Evolutionary conservation across 2,888 invertebrate species (phyloP), one percentile per base, ranked within the genome.

Genomic region (Erebia aethiops): DNA sequence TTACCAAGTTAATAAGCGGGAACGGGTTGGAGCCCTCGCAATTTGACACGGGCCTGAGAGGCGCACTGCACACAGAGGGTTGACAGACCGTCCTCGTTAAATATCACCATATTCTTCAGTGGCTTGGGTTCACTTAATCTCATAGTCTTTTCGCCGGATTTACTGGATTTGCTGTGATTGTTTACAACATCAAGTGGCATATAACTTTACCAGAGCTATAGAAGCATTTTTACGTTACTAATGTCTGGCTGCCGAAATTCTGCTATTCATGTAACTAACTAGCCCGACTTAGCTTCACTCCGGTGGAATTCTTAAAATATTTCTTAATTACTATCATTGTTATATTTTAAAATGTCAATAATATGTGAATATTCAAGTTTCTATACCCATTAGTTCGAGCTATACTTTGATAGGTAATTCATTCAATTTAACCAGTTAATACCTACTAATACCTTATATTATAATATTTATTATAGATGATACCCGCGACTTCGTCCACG

Each of bases 1-100:
- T 93, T 91, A 87, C 87, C 91, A 90, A 92, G 92, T 89, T 89
- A 90, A 92, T 91, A 92, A 89, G 84, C 80, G 85, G 80, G 78
- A 81, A 83, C 83, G 87, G 84, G 86, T 83, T 82, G 82, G 74
- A 74, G 77, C 74, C 75, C 75, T 73, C 75, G 75, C 75, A 62
- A 71, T 74, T 76, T 69, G 72, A 73, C 75, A 67, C 60, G 67
- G 70, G 75, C 80, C 71, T 71, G 41, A 74, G 74, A 74, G 72
- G 49, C 54, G 11, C 61, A 54, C 62, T 66, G 74, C 72, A 64
- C 46, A 58, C 63, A 61, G 71, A 74, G 76, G 75, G 74, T 75
- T 73, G 41, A 18, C 57, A 56, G 49, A 63, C 62, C 18, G 13
- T 49, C n/a, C 52, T 62, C 52, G 52, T 63, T 64, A 64, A 57